Conservation (phyloP, 2,888 invertebrate genomes). For the Tyria jacobaeae region DNA sequence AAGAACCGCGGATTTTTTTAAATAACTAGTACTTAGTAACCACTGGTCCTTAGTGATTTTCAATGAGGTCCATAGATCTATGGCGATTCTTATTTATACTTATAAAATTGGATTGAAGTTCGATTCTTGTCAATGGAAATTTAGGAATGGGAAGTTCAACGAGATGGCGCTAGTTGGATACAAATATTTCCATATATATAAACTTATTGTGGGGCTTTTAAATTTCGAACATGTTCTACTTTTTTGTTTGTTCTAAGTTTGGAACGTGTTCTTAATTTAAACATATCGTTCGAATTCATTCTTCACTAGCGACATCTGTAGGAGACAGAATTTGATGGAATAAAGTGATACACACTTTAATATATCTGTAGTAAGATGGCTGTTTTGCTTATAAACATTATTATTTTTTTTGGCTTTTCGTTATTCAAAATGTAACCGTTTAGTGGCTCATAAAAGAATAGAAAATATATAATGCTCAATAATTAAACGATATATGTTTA, state of each 20-base stretch:
- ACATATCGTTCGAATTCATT: background rate
- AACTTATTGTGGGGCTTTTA: background rate
- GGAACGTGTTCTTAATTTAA: background rate
- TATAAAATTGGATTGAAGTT: constrained; percentile 5
- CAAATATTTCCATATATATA: background rate
- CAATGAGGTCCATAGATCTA: constrained; percentile 27
- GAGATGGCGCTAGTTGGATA: constrained; percentile 1
- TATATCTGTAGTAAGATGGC: constrained; percentile 44
- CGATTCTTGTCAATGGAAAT: background rate
- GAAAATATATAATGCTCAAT: constrained; percentile 29
- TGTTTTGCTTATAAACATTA: constrained; percentile 40
- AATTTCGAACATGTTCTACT: background rate
- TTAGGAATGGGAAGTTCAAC: background rate
- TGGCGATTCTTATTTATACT: constrained; percentile 15
- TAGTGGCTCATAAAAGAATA: background rate
- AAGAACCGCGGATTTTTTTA: constrained; percentile 35
- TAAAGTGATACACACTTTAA: constrained; percentile 31
- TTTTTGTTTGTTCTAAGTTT: background rate
- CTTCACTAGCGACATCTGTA: constrained; percentile 4
- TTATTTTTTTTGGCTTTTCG: constrained; percentile 7
- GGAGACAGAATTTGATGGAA: constrained; percentile 24
- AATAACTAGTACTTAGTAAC: constrained; percentile 46
- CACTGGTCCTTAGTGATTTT: constrained; percentile 31
- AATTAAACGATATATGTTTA: constrained; percentile 31
- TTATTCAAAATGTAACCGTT: background rate